phyloP scores from a whole-genome alignment of 2,888 invertebrate genomes.

The Micropterix aruncella region DNA sequence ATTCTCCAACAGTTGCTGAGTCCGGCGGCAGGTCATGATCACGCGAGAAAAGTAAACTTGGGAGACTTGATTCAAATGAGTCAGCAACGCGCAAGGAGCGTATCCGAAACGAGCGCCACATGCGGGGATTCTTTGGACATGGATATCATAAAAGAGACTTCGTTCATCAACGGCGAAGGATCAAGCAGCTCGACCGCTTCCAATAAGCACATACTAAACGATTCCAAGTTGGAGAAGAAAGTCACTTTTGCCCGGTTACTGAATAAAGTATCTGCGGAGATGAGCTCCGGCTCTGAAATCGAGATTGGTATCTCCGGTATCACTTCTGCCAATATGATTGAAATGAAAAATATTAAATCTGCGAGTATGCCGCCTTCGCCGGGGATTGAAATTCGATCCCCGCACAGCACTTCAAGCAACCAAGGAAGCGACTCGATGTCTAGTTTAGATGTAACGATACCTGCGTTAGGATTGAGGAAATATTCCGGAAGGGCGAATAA shows the following conservation, averaged over 20 bases:
- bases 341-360: constrained; percentile 29
- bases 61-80: constrained; percentile 63
- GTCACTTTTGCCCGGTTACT: constrained; percentile 62
- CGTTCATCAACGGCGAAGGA: constrained; percentile 38
- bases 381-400: constrained; percentile 44
- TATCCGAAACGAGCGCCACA: constrained; percentile 34
- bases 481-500: constrained; percentile 42
- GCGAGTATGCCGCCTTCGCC: constrained; percentile 51
- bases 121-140: constrained; percentile 30
- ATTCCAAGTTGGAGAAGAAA: constrained; percentile 62
- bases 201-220: constrained; percentile 40
- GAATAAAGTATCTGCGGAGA: constrained; percentile 63
- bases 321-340: constrained; percentile 31
- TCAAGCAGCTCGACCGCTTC: constrained; percentile 39
- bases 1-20: constrained; percentile 65
- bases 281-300: constrained; percentile 61
- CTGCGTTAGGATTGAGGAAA: constrained; percentile 42
- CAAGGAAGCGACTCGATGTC: constrained; percentile 68
- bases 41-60: constrained; percentile 48
- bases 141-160: constrained; percentile 46
- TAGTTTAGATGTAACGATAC: constrained; percentile 52
- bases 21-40: constrained; percentile 48
- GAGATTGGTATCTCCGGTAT: constrained; percentile 41
- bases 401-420: constrained; percentile 58
- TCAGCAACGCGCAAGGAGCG: constrained; percentile 39